Evolutionary conservation across 2,797 vertebrate genomes (phyloP), one percentile per base, ranked within the genome.

Genomic region (Vireo griseus): DNA sequence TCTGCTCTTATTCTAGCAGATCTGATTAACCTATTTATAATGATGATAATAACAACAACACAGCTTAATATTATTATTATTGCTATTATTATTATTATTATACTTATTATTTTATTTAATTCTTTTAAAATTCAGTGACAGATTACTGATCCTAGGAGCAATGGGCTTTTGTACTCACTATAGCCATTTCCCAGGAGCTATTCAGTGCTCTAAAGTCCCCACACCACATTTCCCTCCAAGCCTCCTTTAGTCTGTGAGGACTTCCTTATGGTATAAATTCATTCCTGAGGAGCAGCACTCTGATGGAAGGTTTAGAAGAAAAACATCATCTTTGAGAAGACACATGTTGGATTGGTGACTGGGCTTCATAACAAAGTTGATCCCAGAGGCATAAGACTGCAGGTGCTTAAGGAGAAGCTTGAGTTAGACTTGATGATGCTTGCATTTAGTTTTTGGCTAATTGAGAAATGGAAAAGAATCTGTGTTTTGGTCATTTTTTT

Each of bases 401-500:
- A 65, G 16, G 24, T 67, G 4, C 10, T 77, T 16, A 76, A 76
- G 16, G 6, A 63, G 14, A 85, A 42, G 2, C 5, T 52, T 45
- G 24, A 55, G 11, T 45, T 45, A 52, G 50, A 11, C 16, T 86
- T 76, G 26, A 39, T 71, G 21, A 45, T 4, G n/a, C 24, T 54
- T 58, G 15, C 10, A 33, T 21, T 75, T 48, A 88, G 51, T 52
- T 80, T 80, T 74, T 5, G 15, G 5, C 13, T 85, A 58, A 92
- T 4, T 47, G 15, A 86, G 6, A 16, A 87, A 72, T 2, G 2
- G 18, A 74, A 57, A 85, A 76, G 10, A 9, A 77, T 6, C 17
- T 40, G 8, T 0, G 8, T 45, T 74, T 66, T 47, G 0, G 4
- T 37, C n/a, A 4, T 25, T 44, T 10, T 39, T 58, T 5, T 59